phyloP scores from a whole-genome alignment of 2,888 invertebrate genomes.

The Heliconius charithonia region DNA sequence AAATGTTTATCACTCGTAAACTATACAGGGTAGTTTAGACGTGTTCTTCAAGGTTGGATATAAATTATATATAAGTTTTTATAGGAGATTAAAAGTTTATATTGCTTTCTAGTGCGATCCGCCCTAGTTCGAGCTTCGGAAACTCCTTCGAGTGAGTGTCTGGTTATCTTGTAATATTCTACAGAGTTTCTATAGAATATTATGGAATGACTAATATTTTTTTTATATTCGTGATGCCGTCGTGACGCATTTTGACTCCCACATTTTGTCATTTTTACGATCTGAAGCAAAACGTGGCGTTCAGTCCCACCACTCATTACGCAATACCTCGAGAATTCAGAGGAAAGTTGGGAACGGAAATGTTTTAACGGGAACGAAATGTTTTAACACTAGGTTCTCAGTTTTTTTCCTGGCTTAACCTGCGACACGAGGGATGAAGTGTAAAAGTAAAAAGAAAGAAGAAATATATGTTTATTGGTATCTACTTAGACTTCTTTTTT shows the following conservation, averaged over 20 bases:
- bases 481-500: no score
- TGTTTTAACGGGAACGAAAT: neutral
- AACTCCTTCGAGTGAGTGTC: slow-evolving; percentile 6
- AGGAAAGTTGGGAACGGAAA: neutral
- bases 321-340: neutral
- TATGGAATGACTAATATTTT: neutral
- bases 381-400: no score
- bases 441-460: no score
- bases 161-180: neutral
- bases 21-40: slow-evolving; percentile 10
- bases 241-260: neutral
- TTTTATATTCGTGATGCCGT: neutral
- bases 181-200: neutral
- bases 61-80: slow-evolving; percentile 21
- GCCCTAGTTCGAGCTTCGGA: slow-evolving; percentile 9
- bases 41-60: slow-evolving; percentile 19
- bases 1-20: slow-evolving; percentile 18
- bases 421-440: no score
- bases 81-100: slow-evolving; percentile 13
- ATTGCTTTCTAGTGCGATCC: slow-evolving; percentile 5
- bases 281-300: neutral
- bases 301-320: neutral
- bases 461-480: no score
- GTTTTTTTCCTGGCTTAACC: no score
- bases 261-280: neutral